Conservation (phyloP, 35 echinoderm and acorn worm genomes). For the Ophiothrix spiculata region DNA sequence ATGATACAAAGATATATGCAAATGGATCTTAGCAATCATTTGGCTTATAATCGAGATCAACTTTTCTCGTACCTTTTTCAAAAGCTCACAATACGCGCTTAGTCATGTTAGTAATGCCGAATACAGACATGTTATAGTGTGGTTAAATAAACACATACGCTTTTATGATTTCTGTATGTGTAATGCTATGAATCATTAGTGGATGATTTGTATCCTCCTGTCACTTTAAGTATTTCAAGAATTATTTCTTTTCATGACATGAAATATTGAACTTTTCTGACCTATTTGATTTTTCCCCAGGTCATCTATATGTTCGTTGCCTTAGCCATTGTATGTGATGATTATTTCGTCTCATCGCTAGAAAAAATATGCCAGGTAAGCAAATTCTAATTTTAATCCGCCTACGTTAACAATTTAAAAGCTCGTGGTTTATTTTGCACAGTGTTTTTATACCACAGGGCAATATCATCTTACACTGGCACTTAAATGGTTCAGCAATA, state of each 20-base stretch:
- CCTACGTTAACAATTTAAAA: background rate
- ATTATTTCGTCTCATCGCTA: slow-evolving; percentile 96
- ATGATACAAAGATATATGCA: no score
- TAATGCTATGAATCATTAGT: slow-evolving; percentile 79
- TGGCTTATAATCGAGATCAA: no score
- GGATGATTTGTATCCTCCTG: slow-evolving; percentile 88
- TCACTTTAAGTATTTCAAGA: slow-evolving; percentile 91
- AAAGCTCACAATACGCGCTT: no score
- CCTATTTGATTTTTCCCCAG: slow-evolving; percentile 23
- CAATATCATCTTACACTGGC: no score
- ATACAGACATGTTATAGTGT: no score
- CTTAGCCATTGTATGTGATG: slow-evolving; percentile 96
- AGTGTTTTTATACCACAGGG: background rate
- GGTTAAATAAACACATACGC: background rate
- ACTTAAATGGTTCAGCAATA: no score
- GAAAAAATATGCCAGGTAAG: slow-evolving; percentile 99
- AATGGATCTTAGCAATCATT: no score
- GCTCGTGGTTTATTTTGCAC: no score
- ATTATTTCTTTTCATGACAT: slow-evolving; percentile 35
- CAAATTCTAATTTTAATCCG: background rate
- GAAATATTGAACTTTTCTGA: no score
- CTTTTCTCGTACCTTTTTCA: no score
- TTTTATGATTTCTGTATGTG: slow-evolving; percentile 90
- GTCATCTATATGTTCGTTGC: slow-evolving; percentile 98
- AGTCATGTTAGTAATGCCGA: no score